Base-by-base conservation (phyloP, 1,140 invertebrate species). In the Megalopta genalis region DNA sequence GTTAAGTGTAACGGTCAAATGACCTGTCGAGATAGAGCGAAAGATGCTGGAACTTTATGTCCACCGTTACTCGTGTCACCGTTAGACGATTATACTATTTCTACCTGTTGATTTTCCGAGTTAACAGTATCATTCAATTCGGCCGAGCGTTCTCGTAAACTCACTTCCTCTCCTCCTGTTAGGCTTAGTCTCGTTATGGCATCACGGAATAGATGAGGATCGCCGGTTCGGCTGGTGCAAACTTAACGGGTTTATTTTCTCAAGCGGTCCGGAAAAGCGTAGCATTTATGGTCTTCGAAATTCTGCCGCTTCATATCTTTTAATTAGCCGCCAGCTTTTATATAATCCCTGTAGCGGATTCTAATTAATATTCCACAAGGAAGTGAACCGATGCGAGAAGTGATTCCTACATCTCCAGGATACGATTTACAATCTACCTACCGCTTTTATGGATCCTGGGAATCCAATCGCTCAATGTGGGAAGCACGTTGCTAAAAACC, bases 61-160 rank as follows among this genome's bases (percentile, higher is more conserved):
- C 73, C 70, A 62, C 70, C 63, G 63, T 75, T 75, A 75, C 16
- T 21, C 42, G 9, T 75, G 14, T 59, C 62, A 59, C 73, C 73
- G 73, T 76, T 76, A 76, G 37, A 14, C 52, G 32, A 68, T 68
- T 59, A 67, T 46, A 73, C 59, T 73, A 52, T 37, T 73, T 63
- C 57, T 63, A 39, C 37, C 23, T 59, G 73, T 76, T 60, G 49
- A 68, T 68, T 68, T 68, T 67, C 49, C 49, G 16, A 42, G 63
- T 66, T 75, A 75, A 59, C 63, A 67, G 73, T 75, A 67, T 46
- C 62, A 42, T 25, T 23, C 37, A 12, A 23, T 42, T 57, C 71
- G 7, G 37, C 7, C 21, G 21, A 23, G n/a, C 37, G 63, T 27
- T 57, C 18, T 8, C 18, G 63, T 3, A 1, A 14, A 10, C 2